These are phyloP conservation scores for Merops nubicus DNA, from an alignment of 2,113 vertebrate species.

Conservation along the genomic window DNA sequence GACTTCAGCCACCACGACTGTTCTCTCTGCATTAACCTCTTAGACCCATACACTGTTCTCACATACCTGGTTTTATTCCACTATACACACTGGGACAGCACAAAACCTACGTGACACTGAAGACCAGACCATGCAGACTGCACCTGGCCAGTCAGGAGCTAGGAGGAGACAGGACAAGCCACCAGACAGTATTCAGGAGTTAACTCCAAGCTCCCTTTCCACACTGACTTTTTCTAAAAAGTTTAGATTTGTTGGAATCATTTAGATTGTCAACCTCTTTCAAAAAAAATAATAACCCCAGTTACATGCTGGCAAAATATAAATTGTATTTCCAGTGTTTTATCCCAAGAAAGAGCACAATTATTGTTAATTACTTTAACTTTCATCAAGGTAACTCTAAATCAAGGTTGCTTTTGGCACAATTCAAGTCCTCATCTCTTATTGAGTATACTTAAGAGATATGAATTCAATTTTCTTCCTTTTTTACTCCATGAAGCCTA, in stretches of 20 bases:
- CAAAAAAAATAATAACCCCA: neutral
- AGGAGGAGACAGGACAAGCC: neutral
- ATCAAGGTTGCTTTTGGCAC: neutral
- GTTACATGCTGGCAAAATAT: rapidly evolving
- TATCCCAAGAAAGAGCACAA: neutral
- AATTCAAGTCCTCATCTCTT: neutral
- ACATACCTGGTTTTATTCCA: neutral
- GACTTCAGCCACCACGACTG: neutral
- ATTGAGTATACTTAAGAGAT: neutral
- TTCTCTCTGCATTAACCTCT: neutral
- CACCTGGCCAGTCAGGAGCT: neutral
- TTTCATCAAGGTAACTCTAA: neutral
- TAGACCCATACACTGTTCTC: neutral
- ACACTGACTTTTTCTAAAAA: neutral
- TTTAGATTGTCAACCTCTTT: neutral
- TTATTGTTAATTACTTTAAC: neutral
- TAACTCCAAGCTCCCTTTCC: neutral
- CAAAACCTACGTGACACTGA: neutral
- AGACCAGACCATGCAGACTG: neutral
- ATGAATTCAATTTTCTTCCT: conserved; percentile 29
- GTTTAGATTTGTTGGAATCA: neutral
- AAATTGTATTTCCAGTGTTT: neutral
- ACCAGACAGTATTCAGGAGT: neutral
- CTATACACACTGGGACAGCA: neutral
- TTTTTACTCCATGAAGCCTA: neutral